Conservation (phyloP, 2,888 invertebrate genomes). For the Hemaris fuciformis region DNA sequence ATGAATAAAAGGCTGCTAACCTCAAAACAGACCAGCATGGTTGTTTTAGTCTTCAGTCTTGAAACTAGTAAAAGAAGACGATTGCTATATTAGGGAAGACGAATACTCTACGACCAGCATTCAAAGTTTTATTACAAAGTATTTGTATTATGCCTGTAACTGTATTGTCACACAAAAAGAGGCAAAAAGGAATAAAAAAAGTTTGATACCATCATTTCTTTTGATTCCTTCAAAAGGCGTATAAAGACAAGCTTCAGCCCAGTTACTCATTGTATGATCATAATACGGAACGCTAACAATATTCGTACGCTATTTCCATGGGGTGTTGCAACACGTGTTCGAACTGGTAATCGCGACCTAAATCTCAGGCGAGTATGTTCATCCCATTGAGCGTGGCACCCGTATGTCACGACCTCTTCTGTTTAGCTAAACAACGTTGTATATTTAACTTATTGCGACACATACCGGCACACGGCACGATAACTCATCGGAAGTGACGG, state of each 20-base stretch:
- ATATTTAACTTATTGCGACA: constrained; percentile 7
- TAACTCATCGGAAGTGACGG: neutral
- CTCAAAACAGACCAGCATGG: too few relatives aligned
- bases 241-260: neutral
- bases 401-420: constrained; percentile 36
- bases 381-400: constrained; percentile 31
- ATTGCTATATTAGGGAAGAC: too few relatives aligned
- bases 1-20: too few relatives aligned
- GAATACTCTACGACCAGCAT: too few relatives aligned
- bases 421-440: constrained; percentile 9
- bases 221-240: neutral
- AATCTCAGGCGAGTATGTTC: constrained; percentile 30
- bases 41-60: too few relatives aligned
- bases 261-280: neutral
- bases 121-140: too few relatives aligned
- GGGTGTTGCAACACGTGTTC: constrained; percentile 28
- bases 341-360: constrained; percentile 38
- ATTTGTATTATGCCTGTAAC: too few relatives aligned
- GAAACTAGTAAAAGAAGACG: too few relatives aligned
- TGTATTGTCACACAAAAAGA: neutral
- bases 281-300: neutral
- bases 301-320: constrained; percentile 1
- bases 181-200: neutral
- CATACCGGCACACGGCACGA: neutral
- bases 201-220: neutral